Conservation (phyloP, 2,113 vertebrate genomes). For the Gavia stellata region DNA sequence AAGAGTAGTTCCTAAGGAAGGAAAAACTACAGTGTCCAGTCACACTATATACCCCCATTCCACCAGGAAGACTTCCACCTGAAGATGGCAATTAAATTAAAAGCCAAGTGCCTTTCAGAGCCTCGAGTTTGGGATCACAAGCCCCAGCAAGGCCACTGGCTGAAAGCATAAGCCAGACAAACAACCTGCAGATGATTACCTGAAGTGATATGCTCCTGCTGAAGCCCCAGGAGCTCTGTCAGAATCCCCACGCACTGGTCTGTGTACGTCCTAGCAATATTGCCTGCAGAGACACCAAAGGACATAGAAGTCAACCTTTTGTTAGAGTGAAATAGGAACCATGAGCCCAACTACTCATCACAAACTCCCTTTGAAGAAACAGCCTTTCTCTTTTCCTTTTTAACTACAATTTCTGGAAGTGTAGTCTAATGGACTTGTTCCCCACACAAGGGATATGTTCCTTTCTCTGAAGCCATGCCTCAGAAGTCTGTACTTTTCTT, state of each 20-base stretch:
- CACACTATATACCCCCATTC: background rate
- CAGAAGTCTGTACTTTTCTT: background rate
- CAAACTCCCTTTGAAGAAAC: background rate
- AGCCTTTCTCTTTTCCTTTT: background rate
- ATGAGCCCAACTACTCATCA: background rate
- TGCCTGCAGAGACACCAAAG: conserved; percentile 70
- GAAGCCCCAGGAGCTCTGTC: conserved; percentile 85
- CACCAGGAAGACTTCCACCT: background rate
- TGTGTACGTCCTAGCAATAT: conserved; percentile 88
- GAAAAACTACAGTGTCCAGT: background rate
- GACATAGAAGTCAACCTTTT: background rate
- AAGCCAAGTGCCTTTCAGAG: background rate
- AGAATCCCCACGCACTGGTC: conserved; percentile 88
- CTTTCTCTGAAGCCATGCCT: background rate
- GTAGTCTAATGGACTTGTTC: background rate
- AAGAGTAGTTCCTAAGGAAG: background rate
- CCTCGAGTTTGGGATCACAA: background rate
- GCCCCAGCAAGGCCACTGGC: background rate
- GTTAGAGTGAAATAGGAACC: background rate
- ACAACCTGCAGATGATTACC: conserved; percentile 65
- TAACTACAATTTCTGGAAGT: background rate
- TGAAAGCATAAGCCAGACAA: background rate
- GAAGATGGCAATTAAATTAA: background rate
- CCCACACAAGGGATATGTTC: background rate
- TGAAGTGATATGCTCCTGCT: conserved; percentile 92